Conservation (phyloP, 1,140 invertebrate genomes). For the Formica exsecta region DNA sequence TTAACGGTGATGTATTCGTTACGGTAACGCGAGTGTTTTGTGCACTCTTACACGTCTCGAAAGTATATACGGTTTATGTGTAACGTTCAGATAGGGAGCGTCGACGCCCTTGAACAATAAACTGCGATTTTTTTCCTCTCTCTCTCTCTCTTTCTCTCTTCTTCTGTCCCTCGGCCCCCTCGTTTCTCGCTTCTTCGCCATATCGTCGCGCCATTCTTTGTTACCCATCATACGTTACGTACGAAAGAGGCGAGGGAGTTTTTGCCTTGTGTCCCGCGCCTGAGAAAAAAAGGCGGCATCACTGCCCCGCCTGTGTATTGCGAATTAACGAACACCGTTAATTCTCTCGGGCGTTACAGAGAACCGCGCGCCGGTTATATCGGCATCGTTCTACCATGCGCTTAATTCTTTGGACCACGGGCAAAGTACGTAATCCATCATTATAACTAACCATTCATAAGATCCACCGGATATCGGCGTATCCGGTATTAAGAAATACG, state of each 20-base stretch:
- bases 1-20: conserved; percentile 74
- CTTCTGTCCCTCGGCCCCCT: conserved; percentile 23
- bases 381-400: conserved; percentile 14
- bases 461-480: conserved; percentile 50
- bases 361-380: conserved; percentile 32
- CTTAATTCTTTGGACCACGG: conserved; percentile 42
- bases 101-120: conserved; percentile 76
- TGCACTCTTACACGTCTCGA: conserved; percentile 61
- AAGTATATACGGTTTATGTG: conserved; percentile 69
- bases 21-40: conserved; percentile 67
- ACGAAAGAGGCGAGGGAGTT: conserved; percentile 31
- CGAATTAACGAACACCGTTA: conserved; percentile 62
- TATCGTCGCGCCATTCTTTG: conserved; percentile 8
- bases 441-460: conserved; percentile 36
- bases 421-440: conserved; percentile 20
- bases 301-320: conserved; percentile 7
- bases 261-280: conserved; percentile 15
- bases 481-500: conserved; percentile 51
- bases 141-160: background rate
- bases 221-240: conserved; percentile 39
- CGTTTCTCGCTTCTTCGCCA: conserved; percentile 14
- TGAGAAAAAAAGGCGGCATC: conserved; percentile 35
- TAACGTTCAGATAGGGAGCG: conserved; percentile 62
- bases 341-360: conserved; percentile 42
- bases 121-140: conserved; percentile 16